phyloP scores from a whole-genome alignment of 1,140 invertebrate species.

The Heterodera carotae region DNA sequence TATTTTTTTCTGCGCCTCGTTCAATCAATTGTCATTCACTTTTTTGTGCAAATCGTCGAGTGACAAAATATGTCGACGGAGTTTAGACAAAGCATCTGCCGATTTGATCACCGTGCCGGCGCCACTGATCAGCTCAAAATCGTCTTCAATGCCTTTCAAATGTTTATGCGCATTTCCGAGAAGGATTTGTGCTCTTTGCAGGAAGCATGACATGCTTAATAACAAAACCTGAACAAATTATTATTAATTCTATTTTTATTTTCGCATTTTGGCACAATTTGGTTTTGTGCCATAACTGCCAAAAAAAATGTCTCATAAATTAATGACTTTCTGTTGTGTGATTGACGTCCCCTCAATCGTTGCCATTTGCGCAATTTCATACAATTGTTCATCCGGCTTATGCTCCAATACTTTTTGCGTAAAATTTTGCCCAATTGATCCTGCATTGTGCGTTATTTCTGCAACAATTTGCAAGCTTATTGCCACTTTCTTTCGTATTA shows the following conservation, averaged over 20 bases:
- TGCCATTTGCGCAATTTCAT: background rate
- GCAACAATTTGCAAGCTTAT: background rate
- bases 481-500: background rate
- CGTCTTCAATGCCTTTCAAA: background rate
- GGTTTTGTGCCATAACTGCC: too few relatives aligned
- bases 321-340: background rate
- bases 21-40: background rate
- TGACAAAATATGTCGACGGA: background rate
- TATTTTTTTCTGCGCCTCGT: too few relatives aligned
- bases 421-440: background rate
- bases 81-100: background rate
- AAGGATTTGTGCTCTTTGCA: background rate
- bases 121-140: background rate
- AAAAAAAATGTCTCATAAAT: background rate
- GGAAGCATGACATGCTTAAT: background rate
- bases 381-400: background rate
- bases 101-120: background rate
- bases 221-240: background rate
- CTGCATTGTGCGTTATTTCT: background rate
- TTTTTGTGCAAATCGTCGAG: background rate
- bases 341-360: background rate
- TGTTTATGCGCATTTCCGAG: background rate
- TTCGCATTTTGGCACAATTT: too few relatives aligned
- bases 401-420: background rate
- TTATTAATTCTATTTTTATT: background rate